Evolutionary conservation across 2,113 vertebrate genomes (phyloP).

Genomic region (Dasyurus viverrinus): DNA sequence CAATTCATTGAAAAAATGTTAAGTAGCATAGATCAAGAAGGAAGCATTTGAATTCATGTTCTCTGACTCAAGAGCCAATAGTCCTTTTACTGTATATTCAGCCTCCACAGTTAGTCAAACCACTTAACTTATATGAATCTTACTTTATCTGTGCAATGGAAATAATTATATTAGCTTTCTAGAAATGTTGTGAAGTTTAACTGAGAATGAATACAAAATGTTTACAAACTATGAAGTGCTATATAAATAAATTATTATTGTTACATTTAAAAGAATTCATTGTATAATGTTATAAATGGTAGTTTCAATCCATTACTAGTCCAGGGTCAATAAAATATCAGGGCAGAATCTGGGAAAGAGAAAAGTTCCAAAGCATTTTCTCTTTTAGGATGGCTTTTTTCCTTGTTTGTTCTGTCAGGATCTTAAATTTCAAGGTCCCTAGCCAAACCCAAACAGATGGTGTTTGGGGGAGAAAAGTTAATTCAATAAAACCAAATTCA

Average conservation of each 20-base stretch:
- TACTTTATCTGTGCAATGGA: slow-evolving; percentile 1
- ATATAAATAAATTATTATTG: neutral
- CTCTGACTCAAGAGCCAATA: neutral
- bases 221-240: slow-evolving; percentile 46
- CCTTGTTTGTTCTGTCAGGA: slow-evolving; percentile 39
- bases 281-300: slow-evolving; percentile 25
- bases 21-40: neutral
- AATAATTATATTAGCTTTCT: slow-evolving; percentile 28
- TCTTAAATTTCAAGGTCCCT: slow-evolving; percentile 7
- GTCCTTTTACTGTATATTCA: neutral
- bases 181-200: neutral
- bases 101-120: neutral
- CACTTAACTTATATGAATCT: neutral
- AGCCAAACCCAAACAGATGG: slow-evolving; percentile 72
- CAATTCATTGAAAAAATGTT: neutral
- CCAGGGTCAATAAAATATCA: slow-evolving; percentile 43
- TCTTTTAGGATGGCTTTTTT: slow-evolving; percentile 52
- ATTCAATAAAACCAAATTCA: slow-evolving; percentile 68
- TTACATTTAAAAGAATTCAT: slow-evolving; percentile 37
- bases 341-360: slow-evolving; percentile 42
- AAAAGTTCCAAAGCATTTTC: slow-evolving; percentile 51
- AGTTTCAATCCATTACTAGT: slow-evolving; percentile 20
- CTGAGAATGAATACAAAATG: slow-evolving; percentile 24
- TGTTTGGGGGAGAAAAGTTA: slow-evolving; percentile 74
- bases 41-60: neutral